These are phyloP conservation scores for Thamnophis sirtalis DNA, from an alignment of 2,113 vertebrate species.

Conservation along the genomic window DNA sequence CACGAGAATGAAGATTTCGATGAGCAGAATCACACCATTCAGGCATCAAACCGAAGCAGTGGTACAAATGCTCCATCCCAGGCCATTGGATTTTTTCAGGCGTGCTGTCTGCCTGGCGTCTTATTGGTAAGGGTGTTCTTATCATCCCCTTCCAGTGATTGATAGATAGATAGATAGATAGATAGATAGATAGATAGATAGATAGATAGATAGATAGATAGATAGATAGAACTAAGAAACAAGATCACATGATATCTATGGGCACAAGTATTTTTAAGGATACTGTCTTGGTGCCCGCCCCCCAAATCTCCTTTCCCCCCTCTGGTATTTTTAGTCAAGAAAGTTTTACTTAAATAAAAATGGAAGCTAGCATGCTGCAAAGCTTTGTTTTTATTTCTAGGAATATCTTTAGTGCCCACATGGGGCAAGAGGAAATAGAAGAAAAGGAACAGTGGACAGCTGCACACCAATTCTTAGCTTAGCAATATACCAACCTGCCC, in stretches of 20 bases:
- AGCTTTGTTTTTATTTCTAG: background rate
- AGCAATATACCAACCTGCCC: background rate
- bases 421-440: background rate
- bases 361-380: background rate
- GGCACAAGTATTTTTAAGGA: background rate
- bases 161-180: too few relatives aligned
- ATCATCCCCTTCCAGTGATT: background rate
- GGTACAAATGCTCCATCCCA: slow-evolving; percentile 29
- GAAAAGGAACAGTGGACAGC: background rate
- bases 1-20: slow-evolving; percentile 68
- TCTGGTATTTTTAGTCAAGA: background rate
- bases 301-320: background rate
- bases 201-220: too few relatives aligned
- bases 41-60: slow-evolving; percentile 50
- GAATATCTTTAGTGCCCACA: background rate
- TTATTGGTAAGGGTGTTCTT: slow-evolving; percentile 74
- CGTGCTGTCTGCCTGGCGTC: slow-evolving; percentile 91
- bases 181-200: too few relatives aligned
- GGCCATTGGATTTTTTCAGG: slow-evolving; percentile 85
- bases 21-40: slow-evolving; percentile 69
- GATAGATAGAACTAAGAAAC: too few relatives aligned
- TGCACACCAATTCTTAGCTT: background rate
- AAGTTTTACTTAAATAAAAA: background rate
- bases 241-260: background rate
- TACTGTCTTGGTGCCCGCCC: background rate